These are phyloP conservation scores for Rhagoletis zephyria DNA, from an alignment of 1,140 invertebrate species.

Conservation along the genomic window DNA sequence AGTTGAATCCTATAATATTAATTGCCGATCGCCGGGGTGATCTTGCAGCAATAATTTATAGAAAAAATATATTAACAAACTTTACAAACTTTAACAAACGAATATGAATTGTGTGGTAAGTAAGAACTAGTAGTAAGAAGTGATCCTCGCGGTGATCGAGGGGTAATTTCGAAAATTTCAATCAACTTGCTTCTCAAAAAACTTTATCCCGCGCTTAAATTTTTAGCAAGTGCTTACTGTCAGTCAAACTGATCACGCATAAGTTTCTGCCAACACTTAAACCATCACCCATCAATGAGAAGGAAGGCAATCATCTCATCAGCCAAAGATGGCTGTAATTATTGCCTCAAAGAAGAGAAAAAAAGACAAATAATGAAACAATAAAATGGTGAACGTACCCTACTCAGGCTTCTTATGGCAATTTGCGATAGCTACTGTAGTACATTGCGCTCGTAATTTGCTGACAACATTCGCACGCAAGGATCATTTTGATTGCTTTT, in stretches of 20 bases:
- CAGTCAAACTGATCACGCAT: neutral
- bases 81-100: no score
- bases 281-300: neutral
- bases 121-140: no score
- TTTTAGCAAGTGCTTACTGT: neutral
- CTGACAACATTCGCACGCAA: neutral
- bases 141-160: no score
- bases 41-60: no score
- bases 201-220: no score
- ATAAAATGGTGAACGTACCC: neutral
- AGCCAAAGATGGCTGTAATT: slow-evolving; percentile 5
- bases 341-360: neutral
- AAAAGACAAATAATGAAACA: neutral
- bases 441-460: neutral
- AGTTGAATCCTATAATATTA: no score
- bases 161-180: no score
- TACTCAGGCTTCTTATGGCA: neutral
- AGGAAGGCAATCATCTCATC: neutral
- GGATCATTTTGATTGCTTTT: neutral
- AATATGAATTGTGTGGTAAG: no score
- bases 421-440: neutral
- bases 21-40: no score
- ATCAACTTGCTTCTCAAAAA: no score
- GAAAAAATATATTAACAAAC: no score
- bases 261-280: neutral